These are phyloP conservation scores for Oscheius sp. DNA, from an alignment of 2,888 invertebrate genomes.

Conservation along the genomic window DNA sequence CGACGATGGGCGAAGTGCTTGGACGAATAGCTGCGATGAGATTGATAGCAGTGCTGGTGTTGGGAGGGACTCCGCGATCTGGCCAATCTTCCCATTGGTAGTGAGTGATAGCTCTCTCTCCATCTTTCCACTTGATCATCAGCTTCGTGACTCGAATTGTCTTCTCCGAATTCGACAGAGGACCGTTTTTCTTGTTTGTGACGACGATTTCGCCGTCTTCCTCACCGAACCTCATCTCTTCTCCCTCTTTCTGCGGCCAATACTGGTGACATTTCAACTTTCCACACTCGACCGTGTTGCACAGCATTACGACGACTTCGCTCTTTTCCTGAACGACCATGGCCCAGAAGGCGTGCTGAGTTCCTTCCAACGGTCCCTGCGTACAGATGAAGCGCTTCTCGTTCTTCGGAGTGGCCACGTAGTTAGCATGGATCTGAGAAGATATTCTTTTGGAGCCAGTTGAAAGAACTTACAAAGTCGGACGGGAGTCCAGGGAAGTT, in stretches of 20 bases:
- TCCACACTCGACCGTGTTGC: conserved; percentile 55
- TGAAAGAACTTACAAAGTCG: conserved; percentile 42
- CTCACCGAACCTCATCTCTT: conserved; percentile 39
- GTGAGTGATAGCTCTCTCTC: conserved; percentile 40
- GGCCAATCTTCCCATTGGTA: conserved; percentile 62
- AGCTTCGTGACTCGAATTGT: conserved; percentile 39
- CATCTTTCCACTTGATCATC: conserved; percentile 40
- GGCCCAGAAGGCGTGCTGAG: conserved; percentile 50
- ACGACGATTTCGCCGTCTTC: conserved; percentile 37
- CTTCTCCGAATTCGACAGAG: conserved; percentile 25
- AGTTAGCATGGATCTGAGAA: conserved; percentile 59
- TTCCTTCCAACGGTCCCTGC: conserved; percentile 54
- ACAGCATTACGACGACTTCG: conserved; percentile 53
- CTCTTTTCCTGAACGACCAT: conserved; percentile 45
- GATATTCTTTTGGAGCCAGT: background rate
- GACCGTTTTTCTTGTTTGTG: conserved; percentile 2
- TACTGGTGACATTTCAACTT: conserved; percentile 50
- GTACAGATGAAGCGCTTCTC: conserved; percentile 62
- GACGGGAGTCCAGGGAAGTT: conserved; percentile 44
- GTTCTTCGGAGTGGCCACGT: conserved; percentile 45
- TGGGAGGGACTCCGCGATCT: conserved; percentile 51
- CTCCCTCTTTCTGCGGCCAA: conserved; percentile 39
- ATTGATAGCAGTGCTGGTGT: conserved; percentile 40
- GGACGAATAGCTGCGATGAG: conserved; percentile 48
- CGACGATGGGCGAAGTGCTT: conserved; percentile 53